Evolutionary conservation across 2,797 vertebrate species (phyloP).

Genomic region (Pseudochromis fuscus): DNA sequence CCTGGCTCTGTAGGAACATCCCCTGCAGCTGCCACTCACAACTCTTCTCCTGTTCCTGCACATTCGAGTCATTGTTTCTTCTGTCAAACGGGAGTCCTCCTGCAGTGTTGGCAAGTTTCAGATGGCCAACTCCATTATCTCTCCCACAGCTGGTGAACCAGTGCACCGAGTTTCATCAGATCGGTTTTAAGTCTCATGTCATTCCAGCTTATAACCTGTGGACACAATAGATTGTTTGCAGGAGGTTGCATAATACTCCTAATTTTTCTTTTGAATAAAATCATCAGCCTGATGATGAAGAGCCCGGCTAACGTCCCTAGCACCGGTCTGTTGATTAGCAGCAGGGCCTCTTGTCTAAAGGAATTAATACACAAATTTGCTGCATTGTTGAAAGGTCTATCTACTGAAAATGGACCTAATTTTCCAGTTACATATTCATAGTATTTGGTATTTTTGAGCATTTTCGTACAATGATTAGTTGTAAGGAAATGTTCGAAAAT

Average conservation of each 20-base stretch:
- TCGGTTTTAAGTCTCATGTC: neutral
- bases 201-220: neutral
- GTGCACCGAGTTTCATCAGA: neutral
- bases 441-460: no score
- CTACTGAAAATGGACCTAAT: no score
- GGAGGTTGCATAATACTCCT: neutral
- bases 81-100: constrained; percentile 22
- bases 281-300: constrained; percentile 20
- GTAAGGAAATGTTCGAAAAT: no score
- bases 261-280: constrained; percentile 2
- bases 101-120: constrained; percentile 24
- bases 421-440: no score
- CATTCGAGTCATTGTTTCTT: constrained; percentile 5
- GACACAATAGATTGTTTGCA: constrained; percentile 21
- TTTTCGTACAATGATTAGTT: no score
- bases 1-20: constrained; percentile 17
- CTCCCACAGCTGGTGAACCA: constrained; percentile 11
- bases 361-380: constrained; percentile 6
- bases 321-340: constrained; percentile 29
- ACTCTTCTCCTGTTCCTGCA: constrained; percentile 16
- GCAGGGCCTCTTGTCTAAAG: constrained; percentile 4
- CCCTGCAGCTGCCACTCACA: constrained; percentile 27
- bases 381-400: no score
- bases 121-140: constrained; percentile 14
- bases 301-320: constrained; percentile 38